Percentiles rank a stretch among this genome's conserved stretches.
Conservation (phyloP, 2,888 invertebrate species). For the Arrhopalites spinosus region DNA sequence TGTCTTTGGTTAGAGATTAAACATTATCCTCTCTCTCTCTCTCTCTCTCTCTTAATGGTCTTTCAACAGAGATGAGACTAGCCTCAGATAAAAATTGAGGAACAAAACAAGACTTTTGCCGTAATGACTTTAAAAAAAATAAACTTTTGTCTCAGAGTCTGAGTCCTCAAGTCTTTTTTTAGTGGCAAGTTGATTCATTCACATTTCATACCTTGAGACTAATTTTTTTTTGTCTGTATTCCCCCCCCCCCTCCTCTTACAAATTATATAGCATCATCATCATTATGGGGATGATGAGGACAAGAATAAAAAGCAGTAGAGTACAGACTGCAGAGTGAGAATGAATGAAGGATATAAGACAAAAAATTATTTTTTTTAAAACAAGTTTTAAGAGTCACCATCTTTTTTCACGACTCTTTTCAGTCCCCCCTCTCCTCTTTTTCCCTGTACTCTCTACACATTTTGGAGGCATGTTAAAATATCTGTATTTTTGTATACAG, state of each 20-base stretch:
- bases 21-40: background rate
- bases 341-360: background rate
- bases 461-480: background rate
- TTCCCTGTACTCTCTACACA: too few species aligned
- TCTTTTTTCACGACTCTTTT: background rate
- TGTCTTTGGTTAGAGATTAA: background rate
- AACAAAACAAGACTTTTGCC: background rate
- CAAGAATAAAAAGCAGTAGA: background rate
- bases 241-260: too few species aligned
- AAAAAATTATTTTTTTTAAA: background rate
- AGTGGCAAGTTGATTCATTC: background rate
- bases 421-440: background rate
- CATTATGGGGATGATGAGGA: slow-evolving; percentile 12
- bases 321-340: background rate
- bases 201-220: background rate
- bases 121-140: background rate
- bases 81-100: background rate
- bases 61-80: background rate
- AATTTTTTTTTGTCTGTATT: too few species aligned
- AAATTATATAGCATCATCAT: too few species aligned
- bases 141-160: background rate
- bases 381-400: too few species aligned
- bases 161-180: background rate
- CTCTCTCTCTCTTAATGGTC: background rate
- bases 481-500: background rate